Evolutionary conservation across 2,888 invertebrate genomes (phyloP).

Genomic region (Drosophila neoperkinsi): DNA sequence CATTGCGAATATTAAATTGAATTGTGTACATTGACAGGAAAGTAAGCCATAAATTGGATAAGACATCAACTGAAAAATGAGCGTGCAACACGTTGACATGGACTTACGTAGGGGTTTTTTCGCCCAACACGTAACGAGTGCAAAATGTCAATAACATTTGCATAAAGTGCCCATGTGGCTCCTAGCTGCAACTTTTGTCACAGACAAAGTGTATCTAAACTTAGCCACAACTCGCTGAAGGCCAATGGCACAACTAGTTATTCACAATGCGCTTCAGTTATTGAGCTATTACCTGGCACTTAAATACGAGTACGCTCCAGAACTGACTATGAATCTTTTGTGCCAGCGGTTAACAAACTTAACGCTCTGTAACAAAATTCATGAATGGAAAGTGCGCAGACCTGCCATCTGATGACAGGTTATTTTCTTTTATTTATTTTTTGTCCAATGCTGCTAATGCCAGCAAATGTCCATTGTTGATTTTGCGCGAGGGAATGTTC

Average conservation of each 20-base stretch:
- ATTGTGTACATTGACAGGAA: constrained; percentile 29
- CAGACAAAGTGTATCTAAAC: constrained; percentile 49
- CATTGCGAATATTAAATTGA: constrained; percentile 38
- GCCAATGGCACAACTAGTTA: constrained; percentile 20
- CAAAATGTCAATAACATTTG: constrained; percentile 52
- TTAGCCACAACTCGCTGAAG: constrained; percentile 12
- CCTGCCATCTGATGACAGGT: constrained; percentile 4
- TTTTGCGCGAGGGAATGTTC: constrained; percentile 19
- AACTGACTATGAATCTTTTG: constrained; percentile 34
- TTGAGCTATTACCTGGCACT: constrained; percentile 41
- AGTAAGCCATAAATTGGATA: constrained; percentile 40
- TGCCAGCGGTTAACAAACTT: constrained; percentile 3
- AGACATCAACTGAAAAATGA: constrained; percentile 13
- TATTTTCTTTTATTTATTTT: not conserved
- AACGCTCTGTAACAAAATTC: not conserved
- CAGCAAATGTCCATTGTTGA: constrained; percentile 46
- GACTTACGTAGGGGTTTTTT: constrained; percentile 29
- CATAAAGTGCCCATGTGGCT: constrained; percentile 29
- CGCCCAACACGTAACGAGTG: constrained; percentile 6
- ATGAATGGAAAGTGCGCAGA: not conserved
- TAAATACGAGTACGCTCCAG: not conserved
- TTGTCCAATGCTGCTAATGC: constrained; percentile 16
- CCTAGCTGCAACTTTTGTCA: constrained; percentile 30
- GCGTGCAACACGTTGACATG: constrained; percentile 14
- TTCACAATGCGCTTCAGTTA: constrained; percentile 37